Conservation (phyloP, 2,797 vertebrate species). For the Semotilus atromaculatus region DNA sequence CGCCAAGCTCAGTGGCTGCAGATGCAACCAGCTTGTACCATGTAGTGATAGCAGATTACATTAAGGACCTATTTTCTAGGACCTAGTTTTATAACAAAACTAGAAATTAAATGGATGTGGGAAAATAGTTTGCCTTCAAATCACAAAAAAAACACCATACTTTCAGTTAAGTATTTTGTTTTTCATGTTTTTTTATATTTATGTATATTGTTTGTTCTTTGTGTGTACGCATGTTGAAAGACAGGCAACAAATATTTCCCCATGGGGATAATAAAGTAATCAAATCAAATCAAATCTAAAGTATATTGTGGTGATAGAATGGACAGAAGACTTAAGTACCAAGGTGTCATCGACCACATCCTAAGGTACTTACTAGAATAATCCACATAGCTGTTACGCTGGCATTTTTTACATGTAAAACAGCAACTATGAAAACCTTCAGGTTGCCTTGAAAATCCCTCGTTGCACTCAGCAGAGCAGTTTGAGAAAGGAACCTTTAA, state of each 20-base stretch:
- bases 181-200: no score
- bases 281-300: no score
- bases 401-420: conserved; percentile 75
- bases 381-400: conserved; percentile 77
- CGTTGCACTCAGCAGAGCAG: conserved; percentile 75
- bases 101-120: not conserved
- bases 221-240: no score
- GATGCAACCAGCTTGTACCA: not conserved
- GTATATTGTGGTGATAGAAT: not conserved
- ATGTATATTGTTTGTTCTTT: no score
- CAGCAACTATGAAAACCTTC: conserved; percentile 75
- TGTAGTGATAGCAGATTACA: not conserved
- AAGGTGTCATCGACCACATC: not conserved
- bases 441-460: conserved; percentile 66
- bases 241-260: no score
- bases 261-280: no score
- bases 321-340: not conserved
- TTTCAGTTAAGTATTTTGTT: not conserved
- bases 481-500: conserved; percentile 71
- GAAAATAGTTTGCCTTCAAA: not conserved
- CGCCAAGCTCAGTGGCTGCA: not conserved
- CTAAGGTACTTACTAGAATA: conserved; percentile 58
- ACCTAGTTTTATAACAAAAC: not conserved
- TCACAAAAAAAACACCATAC: not conserved
- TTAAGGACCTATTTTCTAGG: not conserved